A percentile compares a stretch with the other conserved stretches of the same genome.
These are phyloP conservation scores for Arnoldichthys spilopterus DNA, from an alignment of 2,797 vertebrate genomes.

Conservation along the genomic window DNA sequence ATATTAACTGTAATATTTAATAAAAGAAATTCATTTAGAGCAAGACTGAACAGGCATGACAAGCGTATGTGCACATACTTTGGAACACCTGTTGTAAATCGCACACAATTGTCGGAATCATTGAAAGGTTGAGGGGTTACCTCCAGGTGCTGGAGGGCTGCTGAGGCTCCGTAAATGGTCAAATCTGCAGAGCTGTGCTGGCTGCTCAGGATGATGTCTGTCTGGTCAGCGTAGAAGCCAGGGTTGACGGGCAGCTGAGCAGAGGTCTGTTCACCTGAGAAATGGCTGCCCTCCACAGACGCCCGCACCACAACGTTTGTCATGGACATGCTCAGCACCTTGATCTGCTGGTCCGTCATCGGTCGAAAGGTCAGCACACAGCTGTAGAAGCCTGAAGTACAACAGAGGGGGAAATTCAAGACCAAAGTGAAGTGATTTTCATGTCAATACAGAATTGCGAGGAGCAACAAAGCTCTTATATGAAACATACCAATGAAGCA, in stretches of 20 bases:
- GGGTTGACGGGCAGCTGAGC: slow-evolving; percentile 82
- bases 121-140: slow-evolving; percentile 66
- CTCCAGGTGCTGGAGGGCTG: slow-evolving; percentile 83
- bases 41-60: too few species aligned
- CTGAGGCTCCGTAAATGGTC: slow-evolving; percentile 82
- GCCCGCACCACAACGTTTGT: slow-evolving; percentile 80
- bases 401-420: slow-evolving; percentile 9
- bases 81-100: too few species aligned
- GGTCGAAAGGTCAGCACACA: slow-evolving; percentile 83
- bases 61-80: too few species aligned
- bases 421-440: not conserved
- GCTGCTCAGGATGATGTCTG: slow-evolving; percentile 86
- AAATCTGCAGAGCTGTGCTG: slow-evolving; percentile 81
- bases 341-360: slow-evolving; percentile 83
- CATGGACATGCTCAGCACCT: slow-evolving; percentile 78
- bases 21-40: too few species aligned
- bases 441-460: not conserved
- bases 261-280: slow-evolving; percentile 73
- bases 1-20: too few species aligned
- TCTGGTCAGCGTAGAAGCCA: slow-evolving; percentile 86
- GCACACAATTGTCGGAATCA: too few species aligned
- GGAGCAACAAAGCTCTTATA: not conserved
- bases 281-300: slow-evolving; percentile 68
- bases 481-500: not conserved
- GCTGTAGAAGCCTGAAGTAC: slow-evolving; percentile 83